Conservation (phyloP, 1,140 invertebrate genomes). For the Zaprionus vittiger region DNA sequence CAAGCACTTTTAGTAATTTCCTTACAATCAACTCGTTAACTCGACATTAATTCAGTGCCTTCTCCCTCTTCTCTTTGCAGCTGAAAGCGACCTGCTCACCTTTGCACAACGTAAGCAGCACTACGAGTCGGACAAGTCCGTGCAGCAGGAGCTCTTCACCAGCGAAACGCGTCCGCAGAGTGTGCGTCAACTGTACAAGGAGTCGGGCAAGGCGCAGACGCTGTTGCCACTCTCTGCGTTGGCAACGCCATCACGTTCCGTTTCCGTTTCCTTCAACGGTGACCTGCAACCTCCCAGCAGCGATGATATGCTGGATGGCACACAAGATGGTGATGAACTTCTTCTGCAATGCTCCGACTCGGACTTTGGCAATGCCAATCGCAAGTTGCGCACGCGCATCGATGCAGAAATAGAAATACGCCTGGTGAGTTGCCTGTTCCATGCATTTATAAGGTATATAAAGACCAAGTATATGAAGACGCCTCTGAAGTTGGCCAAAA, state of each 20-base stretch:
- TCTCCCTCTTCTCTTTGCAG: conserved; percentile 86
- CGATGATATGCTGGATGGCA: conserved; percentile 54
- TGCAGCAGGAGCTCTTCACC: conserved; percentile 89
- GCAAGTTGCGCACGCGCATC: conserved; percentile 88
- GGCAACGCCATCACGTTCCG: conserved; percentile 60
- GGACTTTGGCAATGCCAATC: conserved; percentile 89
- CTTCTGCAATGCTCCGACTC: conserved; percentile 90
- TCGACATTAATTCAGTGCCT: neutral
- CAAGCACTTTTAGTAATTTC: neutral
- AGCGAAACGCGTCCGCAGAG: conserved; percentile 86
- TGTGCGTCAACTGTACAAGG: conserved; percentile 90
- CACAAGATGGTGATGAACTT: conserved; percentile 50
- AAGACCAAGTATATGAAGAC: neutral
- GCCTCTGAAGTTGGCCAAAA: conserved; percentile 36
- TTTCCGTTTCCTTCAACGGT: conserved; percentile 68
- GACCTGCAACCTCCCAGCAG: conserved; percentile 21
- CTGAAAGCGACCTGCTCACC: conserved; percentile 93
- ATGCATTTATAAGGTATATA: conserved; percentile 66
- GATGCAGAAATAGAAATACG: conserved; percentile 94
- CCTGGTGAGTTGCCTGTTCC: conserved; percentile 88
- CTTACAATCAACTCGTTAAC: neutral
- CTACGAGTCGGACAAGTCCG: conserved; percentile 88
- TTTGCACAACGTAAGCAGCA: conserved; percentile 91
- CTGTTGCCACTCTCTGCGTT: conserved; percentile 71
- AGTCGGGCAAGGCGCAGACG: conserved; percentile 86